Base-by-base conservation (phyloP, 2,888 invertebrate species). In the Platerodrilus igneus region DNA sequence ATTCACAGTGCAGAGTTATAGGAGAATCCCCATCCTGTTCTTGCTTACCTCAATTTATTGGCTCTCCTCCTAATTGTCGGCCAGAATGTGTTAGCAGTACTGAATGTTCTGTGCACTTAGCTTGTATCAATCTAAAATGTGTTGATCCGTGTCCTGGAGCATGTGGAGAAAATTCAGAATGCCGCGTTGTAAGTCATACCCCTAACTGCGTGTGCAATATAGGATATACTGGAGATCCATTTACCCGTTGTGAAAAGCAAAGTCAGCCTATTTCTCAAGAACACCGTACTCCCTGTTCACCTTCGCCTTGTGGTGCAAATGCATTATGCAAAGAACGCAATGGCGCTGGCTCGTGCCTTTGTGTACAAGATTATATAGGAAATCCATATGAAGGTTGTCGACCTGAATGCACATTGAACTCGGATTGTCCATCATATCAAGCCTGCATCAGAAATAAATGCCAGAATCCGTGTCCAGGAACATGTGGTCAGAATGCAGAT, bases 51-150 rank as follows among this genome's bases (percentile, higher is more conserved):
- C 76, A 79, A 42, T 87, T 80, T 55, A 72, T 81, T 49, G 88
- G 90, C 4, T 78, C 78, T 53, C 88, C 90, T 25, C 81, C 82
- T 8, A 77, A 78, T 25, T 89, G 88, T 58, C 74, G 85, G 52
- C 87, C 87, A 0, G 87, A 87, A 69, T 88, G 88, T 59, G 79
- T 84, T 4, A 80, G 83, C 48, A 88, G 83, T 49, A 79, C 83
- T 4, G 88, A 89, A 64, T 90, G 90, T 64, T 69, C 81, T 2
- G 74, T 75, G 37, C 79, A 81, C 31, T 81, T 79, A 63, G 83
- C 89, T 4, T 90, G 90, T 58, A 72, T 82, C 20, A 82, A 81
- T 51, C 78, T 79, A 47, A 85, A 82, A 68, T 90, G 89, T 59
- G 72, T 77, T 35, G 81, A 89, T 67, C 89, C 89, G 5, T 90